These are phyloP conservation scores for Pristionchus pacificus DNA, from an alignment of 1,140 invertebrate genomes.

Conservation along the genomic window DNA sequence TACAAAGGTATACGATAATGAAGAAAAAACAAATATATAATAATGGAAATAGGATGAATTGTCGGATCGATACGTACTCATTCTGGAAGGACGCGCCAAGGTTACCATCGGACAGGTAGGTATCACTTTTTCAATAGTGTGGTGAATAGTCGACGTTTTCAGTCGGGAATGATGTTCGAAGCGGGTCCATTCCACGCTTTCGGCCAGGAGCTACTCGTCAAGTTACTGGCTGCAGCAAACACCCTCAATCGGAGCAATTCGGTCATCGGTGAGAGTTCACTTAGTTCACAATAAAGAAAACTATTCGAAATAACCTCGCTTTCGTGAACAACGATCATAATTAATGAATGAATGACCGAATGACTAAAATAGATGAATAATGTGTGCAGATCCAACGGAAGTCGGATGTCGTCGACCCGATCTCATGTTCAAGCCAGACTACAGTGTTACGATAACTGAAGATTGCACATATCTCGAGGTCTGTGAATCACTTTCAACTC, in stretches of 20 bases:
- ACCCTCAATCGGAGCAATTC: conserved; percentile 30
- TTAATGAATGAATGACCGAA: no score
- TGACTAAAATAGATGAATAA: no score
- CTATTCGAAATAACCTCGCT: no score
- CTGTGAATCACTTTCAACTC: not conserved
- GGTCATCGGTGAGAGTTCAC: conserved; percentile 22
- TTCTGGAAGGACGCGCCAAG: conserved; percentile 35
- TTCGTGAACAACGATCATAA: no score
- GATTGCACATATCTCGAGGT: conserved; percentile 40
- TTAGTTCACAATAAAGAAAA: no score
- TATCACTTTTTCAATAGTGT: not conserved
- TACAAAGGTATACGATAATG: conserved; percentile 16
- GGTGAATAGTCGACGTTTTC: not conserved
- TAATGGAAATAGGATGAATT: no score
- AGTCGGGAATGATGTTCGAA: conserved; percentile 40
- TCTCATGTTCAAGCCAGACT: conserved; percentile 36
- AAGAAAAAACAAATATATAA: not conserved
- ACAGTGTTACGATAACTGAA: conserved; percentile 30
- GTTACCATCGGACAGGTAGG: conserved; percentile 38
- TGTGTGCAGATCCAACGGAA: conserved; percentile 27
- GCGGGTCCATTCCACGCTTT: conserved; percentile 39
- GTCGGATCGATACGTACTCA: conserved; percentile 35
- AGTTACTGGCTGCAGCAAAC: conserved; percentile 16
- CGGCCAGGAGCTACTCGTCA: conserved; percentile 30
- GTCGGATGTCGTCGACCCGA: conserved; percentile 27